Base-by-base conservation (phyloP, 2,888 invertebrate species). In the Alcis repandata region DNA sequence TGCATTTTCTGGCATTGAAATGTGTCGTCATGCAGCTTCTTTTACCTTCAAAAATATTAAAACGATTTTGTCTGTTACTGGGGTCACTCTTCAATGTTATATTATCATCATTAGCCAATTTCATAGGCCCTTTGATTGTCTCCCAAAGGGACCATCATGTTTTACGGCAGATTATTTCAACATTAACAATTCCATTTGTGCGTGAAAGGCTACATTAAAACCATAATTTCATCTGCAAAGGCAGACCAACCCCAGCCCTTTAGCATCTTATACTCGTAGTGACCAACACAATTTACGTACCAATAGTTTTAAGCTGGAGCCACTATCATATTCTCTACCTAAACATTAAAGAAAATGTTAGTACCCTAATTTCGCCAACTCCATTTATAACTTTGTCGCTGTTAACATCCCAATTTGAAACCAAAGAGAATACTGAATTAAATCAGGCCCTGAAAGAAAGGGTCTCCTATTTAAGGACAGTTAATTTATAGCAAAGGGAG, bases 401-500 rank as follows among this genome's bases (percentile, higher is more conserved):
- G 10, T 15, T 19, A 36, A 51, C 51, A 38, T 40, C n/a, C 36
- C 54, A 54, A 54, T 54, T 61, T 54, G 38, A 54, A 40, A 48
- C 38, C 61, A 54, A 57, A 51, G 51, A 51, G 52, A 52, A 52
- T 45, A 33, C 36, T 33, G 41, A 59, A 64, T 54, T 53, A 59
- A 64, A 54, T 59, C 40, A 59, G 43, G 33, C 15, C 19, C 9
- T 40, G 15, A 54, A 64, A 45, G 45, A 53, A 45, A 36, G 59
- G 59, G 46, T 20, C 49, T 15, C 22, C 59, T 52, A 48, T 54
- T 59, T 59, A 59, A 56, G 59, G 64, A 13, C 64, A 51, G 65
- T 65, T 65, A 60, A 60, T 65, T 60, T 60, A 65, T 60, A 15
- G 54, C 52, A 20, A 46, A 57, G 65, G 65, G 65, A 60, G 56